Evolutionary conservation across 2,888 invertebrate species (phyloP), one percentile per base, ranked within the genome.

Genomic region (Stenodera caucasica): DNA sequence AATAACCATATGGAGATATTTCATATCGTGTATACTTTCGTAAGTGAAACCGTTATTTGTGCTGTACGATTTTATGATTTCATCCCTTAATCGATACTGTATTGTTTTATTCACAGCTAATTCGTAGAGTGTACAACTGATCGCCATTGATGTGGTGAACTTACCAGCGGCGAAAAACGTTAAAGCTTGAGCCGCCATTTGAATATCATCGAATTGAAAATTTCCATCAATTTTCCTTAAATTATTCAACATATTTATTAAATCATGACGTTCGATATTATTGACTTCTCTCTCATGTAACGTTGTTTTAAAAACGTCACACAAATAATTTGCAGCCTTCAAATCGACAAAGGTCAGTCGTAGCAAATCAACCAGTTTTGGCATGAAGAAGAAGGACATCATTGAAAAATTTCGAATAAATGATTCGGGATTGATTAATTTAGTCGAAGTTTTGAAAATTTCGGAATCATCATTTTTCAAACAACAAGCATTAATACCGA

Each of bases 101-200:
- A 86, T 80, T 0, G 78, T 75, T 9, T 78, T 82, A 62, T 85
- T 76, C 0, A 82, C 78, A 0, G 84, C 84, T 53, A 86, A 72
- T 74, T 84, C 84, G 69, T 85, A 80, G 29, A 85, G 77, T 11
- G 83, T 76, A 69, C 84, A 85, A n/a, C 84, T 82, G 49, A 86
- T 78, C 0, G 85, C 84, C 0, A 85, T 82, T 0, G 85, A 84
- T 0, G 85, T 84, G 6, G 86, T 86, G 75, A 86, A 86, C 70
- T 83, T 86, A 0, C 86, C 86, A 0, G 85, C 87, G 12, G 84
- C 77, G 73, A 86, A 85, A 66, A 86, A 85, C 54, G 86, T 76
- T 0, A 82, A 65, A 1, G 80, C 75, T 57, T 83, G 81, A 0
- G 82, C 75, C 0, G 75, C 63, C 49, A 82, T 68, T 66, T 68